These are phyloP conservation scores for Morinoia aosen DNA, from an alignment of 2,888 invertebrate species.

Conservation along the genomic window DNA sequence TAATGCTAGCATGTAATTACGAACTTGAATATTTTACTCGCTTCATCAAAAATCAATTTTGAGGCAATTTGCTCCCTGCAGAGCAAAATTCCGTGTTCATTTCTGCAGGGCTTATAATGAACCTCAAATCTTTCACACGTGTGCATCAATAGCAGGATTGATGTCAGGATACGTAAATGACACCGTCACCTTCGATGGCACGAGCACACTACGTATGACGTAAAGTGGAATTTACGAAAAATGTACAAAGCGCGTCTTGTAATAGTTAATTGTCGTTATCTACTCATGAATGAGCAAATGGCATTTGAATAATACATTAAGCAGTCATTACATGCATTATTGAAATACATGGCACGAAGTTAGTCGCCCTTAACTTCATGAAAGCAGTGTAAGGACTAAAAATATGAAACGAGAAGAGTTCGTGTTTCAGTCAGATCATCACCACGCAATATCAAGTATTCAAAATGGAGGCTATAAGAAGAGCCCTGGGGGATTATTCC, in stretches of 20 bases:
- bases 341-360: not conserved
- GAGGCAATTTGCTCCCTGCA: too few species aligned
- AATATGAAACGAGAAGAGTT: not conserved
- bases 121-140: too few species aligned
- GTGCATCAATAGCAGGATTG: too few species aligned
- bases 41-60: too few species aligned
- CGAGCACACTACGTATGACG: too few species aligned
- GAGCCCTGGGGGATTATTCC: not conserved
- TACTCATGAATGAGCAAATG: not conserved
- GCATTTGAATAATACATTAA: not conserved
- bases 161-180: too few species aligned
- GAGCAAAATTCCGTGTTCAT: too few species aligned
- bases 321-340: not conserved
- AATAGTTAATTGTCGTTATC: not conserved
- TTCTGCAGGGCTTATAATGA: too few species aligned
- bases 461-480: not conserved
- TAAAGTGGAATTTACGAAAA: not conserved
- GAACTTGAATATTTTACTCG: too few species aligned
- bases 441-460: not conserved
- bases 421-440: not conserved
- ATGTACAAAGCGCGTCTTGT: not conserved
- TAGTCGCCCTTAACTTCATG: not conserved
- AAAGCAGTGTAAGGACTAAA: not conserved
- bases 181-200: too few species aligned
- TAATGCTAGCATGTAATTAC: too few species aligned